These are phyloP conservation scores for Diploscapter pachys DNA, from an alignment of 1,140 invertebrate genomes.

Conservation along the genomic window DNA sequence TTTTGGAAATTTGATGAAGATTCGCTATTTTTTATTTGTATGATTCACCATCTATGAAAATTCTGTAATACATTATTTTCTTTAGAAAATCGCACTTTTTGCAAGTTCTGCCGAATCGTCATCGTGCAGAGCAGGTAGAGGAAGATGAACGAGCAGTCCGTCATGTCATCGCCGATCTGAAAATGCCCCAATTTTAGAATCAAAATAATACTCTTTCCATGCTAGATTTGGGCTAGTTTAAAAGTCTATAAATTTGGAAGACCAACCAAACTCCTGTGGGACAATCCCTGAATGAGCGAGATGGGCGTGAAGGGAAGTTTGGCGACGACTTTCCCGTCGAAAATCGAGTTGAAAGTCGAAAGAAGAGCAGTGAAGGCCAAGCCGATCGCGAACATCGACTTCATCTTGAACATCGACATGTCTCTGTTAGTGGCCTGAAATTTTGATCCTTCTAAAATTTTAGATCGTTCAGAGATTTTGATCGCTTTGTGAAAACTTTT, in stretches of 20 bases:
- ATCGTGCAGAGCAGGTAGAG: constrained; percentile 98
- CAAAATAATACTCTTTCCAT: neutral
- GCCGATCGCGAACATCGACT: constrained; percentile 99
- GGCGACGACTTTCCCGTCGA: constrained; percentile 96
- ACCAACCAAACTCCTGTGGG: constrained; percentile 79
- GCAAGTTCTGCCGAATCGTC: constrained; percentile 97
- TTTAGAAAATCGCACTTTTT: constrained; percentile 72
- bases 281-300: constrained; percentile 87
- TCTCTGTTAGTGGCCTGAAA: constrained; percentile 84
- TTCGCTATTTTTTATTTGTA: too few relatives aligned
- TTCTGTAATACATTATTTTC: too few relatives aligned
- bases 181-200: neutral
- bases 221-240: neutral
- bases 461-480: too few relatives aligned
- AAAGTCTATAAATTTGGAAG: neutral
- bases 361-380: constrained; percentile 89
- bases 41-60: too few relatives aligned
- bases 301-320: constrained; percentile 93
- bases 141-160: constrained; percentile 99
- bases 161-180: constrained; percentile 83
- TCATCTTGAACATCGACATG: constrained; percentile 96
- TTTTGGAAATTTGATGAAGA: too few relatives aligned
- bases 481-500: too few relatives aligned
- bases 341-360: constrained; percentile 97
- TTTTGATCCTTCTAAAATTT: too few relatives aligned